These are phyloP conservation scores for Selenia dentaria DNA, from an alignment of 2,888 invertebrate species.

Conservation along the genomic window DNA sequence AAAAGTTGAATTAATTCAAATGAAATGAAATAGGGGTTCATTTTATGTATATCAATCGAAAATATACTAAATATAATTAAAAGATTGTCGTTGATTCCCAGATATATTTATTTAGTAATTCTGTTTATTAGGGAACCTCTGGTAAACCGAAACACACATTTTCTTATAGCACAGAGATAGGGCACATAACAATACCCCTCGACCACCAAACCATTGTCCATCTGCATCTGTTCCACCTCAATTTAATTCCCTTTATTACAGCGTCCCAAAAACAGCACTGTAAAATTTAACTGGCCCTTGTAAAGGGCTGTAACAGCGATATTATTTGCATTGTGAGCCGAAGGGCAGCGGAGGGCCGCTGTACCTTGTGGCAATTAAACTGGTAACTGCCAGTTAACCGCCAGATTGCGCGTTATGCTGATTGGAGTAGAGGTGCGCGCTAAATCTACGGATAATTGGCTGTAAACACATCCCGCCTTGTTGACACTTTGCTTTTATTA, in stretches of 20 bases:
- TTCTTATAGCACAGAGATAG: neutral
- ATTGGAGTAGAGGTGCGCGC: conserved; percentile 19
- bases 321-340: conserved; percentile 15
- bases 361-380: conserved; percentile 27
- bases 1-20: too few species aligned
- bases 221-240: conserved; percentile 21
- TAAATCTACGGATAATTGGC: conserved; percentile 11
- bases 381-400: conserved; percentile 35
- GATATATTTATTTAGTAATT: too few species aligned
- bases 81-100: too few species aligned
- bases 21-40: too few species aligned
- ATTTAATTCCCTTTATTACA: conserved; percentile 35
- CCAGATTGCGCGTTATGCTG: conserved; percentile 32
- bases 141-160: too few species aligned
- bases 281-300: conserved; percentile 40
- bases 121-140: too few species aligned
- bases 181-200: neutral
- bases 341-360: neutral
- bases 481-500: conserved; percentile 6
- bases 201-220: conserved; percentile 1
- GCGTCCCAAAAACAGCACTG: conserved; percentile 36
- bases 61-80: too few species aligned
- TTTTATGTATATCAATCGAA: too few species aligned
- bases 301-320: conserved; percentile 31
- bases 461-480: conserved; percentile 10